Evolutionary conservation across 2,797 vertebrate genomes (phyloP).

Genomic region (Acridotheres tristis): DNA sequence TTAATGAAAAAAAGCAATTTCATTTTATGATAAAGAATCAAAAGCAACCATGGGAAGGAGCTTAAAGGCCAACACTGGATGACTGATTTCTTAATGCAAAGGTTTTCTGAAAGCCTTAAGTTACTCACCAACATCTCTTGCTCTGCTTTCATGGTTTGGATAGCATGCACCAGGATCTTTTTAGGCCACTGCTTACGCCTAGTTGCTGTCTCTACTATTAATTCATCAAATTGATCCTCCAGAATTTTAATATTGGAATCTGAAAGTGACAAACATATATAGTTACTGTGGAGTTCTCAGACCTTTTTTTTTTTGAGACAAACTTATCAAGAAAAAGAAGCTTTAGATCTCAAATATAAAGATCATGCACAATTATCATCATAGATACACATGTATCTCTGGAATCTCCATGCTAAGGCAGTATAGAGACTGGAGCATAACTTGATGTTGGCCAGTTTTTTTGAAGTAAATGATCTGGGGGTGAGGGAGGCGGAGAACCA

Average conservation of each 20-base stretch:
- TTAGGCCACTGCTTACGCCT: conserved; percentile 85
- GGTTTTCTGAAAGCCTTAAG: not conserved
- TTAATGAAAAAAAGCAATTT: not conserved
- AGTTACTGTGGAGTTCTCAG: not conserved
- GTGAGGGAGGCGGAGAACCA: accelerated
- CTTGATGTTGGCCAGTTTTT: not conserved
- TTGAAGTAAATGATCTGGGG: not conserved
- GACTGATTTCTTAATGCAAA: not conserved
- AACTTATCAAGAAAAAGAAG: not conserved
- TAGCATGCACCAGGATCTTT: conserved; percentile 82
- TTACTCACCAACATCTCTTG: conserved; percentile 86
- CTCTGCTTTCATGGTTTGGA: conserved; percentile 83
- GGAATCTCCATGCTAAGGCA: not conserved
- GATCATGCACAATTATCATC: not conserved
- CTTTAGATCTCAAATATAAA: not conserved
- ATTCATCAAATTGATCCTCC: conserved; percentile 87
- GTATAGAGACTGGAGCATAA: not conserved
- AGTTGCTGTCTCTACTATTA: conserved; percentile 82
- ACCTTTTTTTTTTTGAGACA: not conserved
- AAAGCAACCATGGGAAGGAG: not conserved
- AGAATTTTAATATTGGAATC: conserved; percentile 76
- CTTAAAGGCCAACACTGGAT: not conserved
- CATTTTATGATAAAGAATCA: not conserved
- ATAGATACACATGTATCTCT: not conserved
- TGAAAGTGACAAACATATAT: conserved; percentile 26